Conservation (phyloP, 2,113 vertebrate species). For the Capreolus pygargus region DNA sequence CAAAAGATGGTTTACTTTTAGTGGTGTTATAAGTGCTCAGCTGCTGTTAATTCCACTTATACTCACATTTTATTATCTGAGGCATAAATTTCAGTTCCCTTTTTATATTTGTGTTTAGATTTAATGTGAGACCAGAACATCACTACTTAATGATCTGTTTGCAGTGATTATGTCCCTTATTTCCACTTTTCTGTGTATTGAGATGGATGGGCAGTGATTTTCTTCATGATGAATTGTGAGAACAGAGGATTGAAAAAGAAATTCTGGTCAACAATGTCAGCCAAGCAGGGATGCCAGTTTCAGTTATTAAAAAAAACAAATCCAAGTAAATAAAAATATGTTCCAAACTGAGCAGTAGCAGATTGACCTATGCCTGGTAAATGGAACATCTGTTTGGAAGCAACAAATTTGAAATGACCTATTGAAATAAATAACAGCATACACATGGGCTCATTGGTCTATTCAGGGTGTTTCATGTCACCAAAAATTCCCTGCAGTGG, state of each 20-base stretch:
- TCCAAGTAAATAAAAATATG: constrained; percentile 31
- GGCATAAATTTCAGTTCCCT: not conserved
- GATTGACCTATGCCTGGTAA: not conserved
- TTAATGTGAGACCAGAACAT: constrained; percentile 18
- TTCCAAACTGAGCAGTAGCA: not conserved
- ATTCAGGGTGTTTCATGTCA: fast-evolving
- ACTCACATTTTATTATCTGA: constrained; percentile 44
- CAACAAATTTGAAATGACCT: not conserved
- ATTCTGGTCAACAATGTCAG: constrained; percentile 40
- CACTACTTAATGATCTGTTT: constrained; percentile 43
- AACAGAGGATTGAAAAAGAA: constrained; percentile 47
- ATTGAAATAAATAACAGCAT: not conserved
- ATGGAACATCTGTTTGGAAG: not conserved
- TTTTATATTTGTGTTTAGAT: constrained; percentile 39
- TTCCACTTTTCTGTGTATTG: constrained; percentile 58
- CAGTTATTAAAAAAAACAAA: constrained; percentile 49
- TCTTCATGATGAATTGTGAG: constrained; percentile 59
- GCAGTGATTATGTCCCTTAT: not conserved
- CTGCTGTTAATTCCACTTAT: not conserved
- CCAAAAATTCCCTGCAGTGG: not conserved
- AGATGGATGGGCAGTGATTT: constrained; percentile 66
- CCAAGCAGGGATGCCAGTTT: constrained; percentile 53
- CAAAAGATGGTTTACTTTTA: constrained; percentile 48
- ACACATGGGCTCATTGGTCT: not conserved
- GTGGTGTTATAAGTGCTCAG: not conserved